phyloP scores from a whole-genome alignment of 23 tunicate species.

The Styela plicata region DNA sequence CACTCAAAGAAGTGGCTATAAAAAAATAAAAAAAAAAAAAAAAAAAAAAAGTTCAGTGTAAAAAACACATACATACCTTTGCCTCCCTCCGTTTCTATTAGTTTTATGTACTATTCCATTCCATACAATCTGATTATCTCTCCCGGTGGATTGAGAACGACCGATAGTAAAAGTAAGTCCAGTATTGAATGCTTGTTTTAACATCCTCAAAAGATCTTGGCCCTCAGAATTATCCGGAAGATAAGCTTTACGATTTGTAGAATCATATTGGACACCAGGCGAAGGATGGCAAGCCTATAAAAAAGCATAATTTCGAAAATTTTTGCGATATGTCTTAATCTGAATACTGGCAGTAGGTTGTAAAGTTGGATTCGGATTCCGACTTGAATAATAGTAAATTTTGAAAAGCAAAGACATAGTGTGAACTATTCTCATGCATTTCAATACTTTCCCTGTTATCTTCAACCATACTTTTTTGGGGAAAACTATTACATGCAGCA shows the following conservation, averaged over 20 bases:
- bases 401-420: too few relatives aligned
- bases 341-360: too few relatives aligned
- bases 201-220: slow-evolving; percentile 4
- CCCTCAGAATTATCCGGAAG: slow-evolving; percentile 22
- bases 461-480: too few relatives aligned
- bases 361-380: too few relatives aligned
- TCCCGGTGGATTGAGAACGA: slow-evolving; percentile 11
- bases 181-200: slow-evolving; percentile 9
- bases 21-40: too few relatives aligned
- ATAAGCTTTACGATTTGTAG: slow-evolving; percentile 2
- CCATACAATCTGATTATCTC: slow-evolving; percentile 28
- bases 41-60: too few relatives aligned
- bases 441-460: too few relatives aligned
- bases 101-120: slow-evolving; percentile 30
- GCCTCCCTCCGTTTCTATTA: slow-evolving; percentile 13
- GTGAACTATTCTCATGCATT: too few relatives aligned
- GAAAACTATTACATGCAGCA: too few relatives aligned
- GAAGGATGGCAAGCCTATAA: background rate
- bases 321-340: too few relatives aligned
- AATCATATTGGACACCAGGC: background rate
- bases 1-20: too few relatives aligned
- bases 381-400: too few relatives aligned
- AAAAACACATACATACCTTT: slow-evolving; percentile 16
- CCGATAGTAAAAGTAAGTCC: slow-evolving; percentile 31
- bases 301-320: background rate